Evolutionary conservation across 2,113 vertebrate species (phyloP).

Genomic region (Pygoscelis antarcticus): DNA sequence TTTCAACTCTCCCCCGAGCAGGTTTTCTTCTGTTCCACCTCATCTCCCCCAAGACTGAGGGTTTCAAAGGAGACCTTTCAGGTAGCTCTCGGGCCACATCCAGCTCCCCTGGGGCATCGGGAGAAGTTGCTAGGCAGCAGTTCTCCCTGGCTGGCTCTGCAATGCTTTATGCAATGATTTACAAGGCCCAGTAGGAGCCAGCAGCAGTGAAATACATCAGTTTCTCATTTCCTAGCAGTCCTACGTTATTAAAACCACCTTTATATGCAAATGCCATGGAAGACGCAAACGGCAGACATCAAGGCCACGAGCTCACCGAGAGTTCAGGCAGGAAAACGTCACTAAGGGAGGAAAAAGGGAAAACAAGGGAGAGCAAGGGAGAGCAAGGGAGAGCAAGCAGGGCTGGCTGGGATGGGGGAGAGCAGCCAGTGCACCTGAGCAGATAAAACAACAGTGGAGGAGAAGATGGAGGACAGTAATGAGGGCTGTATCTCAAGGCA

Average conservation of each 20-base stretch:
- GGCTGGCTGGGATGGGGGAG: background rate
- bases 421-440: background rate
- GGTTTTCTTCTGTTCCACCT: background rate
- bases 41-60: background rate
- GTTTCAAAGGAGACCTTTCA: conserved; percentile 15
- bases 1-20: background rate
- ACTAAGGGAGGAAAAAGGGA: background rate
- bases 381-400: background rate
- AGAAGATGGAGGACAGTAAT: background rate
- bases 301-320: background rate
- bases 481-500: background rate
- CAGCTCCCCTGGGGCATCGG: background rate
- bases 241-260: background rate
- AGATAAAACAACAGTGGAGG: background rate
- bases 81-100: background rate
- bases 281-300: background rate
- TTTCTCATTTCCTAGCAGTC: background rate
- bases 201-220: background rate
- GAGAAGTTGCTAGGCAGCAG: conserved; percentile 46
- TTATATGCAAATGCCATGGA: background rate
- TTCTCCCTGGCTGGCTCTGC: conserved; percentile 28
- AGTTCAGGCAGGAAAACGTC: accelerated
- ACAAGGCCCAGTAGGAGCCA: background rate
- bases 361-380: background rate
- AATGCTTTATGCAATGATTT: conserved; percentile 7